Evolutionary conservation across 2,113 vertebrate species (phyloP).

Genomic region (Buteo buteo): DNA sequence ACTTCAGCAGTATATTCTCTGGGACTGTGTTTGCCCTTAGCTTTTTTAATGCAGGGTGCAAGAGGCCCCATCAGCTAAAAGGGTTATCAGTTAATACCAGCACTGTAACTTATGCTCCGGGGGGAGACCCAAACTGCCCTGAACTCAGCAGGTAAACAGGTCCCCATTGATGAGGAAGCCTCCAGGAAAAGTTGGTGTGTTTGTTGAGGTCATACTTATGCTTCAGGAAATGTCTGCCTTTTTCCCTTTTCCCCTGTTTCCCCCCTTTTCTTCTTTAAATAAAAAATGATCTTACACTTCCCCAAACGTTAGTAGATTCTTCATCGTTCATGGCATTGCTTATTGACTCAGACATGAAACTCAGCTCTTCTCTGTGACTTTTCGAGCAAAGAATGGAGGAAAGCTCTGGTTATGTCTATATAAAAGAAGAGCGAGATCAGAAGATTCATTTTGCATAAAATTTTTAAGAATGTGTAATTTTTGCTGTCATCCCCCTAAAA

Average conservation of each 20-base stretch:
- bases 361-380: background rate
- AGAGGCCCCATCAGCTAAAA: background rate
- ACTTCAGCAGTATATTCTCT: background rate
- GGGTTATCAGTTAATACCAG: background rate
- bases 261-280: background rate
- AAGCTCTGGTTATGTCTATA: background rate
- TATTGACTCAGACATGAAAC: background rate
- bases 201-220: background rate
- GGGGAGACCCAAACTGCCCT: background rate
- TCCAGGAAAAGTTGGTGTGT: background rate
- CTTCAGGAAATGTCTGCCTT: background rate
- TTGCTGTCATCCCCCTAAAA: background rate
- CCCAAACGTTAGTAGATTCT: background rate
- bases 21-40: background rate
- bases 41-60: background rate
- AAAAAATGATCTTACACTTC: background rate
- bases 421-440: background rate
- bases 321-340: accelerated
- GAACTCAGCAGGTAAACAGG: background rate
- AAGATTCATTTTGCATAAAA: background rate
- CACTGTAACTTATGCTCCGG: background rate
- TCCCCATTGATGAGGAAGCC: background rate
- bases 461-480: background rate
- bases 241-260: background rate
- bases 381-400: background rate